phyloP scores from a whole-genome alignment of 1,140 invertebrate genomes.

The Formica exsecta region DNA sequence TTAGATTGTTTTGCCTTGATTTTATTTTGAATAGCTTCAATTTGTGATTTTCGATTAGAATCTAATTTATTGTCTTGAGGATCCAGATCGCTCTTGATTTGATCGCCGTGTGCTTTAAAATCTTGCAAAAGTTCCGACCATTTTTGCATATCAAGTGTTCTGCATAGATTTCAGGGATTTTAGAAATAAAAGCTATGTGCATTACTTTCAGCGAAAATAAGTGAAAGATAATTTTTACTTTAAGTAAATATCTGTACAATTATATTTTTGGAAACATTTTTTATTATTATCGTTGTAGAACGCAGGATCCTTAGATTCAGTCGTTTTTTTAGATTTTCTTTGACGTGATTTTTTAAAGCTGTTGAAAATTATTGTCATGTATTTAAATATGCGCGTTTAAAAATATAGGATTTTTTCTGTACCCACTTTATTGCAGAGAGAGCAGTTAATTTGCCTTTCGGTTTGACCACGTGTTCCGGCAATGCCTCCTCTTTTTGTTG shows the following conservation, averaged over 20 bases:
- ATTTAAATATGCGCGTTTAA: not conserved
- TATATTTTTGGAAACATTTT: not conserved
- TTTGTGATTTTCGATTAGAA: conserved; percentile 6
- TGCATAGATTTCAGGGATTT: conserved; percentile 22
- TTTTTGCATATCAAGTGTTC: conserved; percentile 57
- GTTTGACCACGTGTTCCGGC: not conserved
- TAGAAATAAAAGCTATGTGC: not conserved
- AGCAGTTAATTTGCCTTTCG: not conserved
- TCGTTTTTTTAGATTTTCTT: not conserved
- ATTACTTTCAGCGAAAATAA: not conserved
- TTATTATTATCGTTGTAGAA: not conserved
- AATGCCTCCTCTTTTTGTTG: not conserved
- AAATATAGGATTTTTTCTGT: not conserved
- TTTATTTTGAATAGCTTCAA: not conserved
- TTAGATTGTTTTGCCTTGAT: not conserved
- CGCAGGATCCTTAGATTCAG: not conserved
- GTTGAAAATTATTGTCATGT: not conserved
- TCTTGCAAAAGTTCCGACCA: not conserved
- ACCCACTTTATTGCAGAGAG: not conserved
- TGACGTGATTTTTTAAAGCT: not conserved
- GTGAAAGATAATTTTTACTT: conserved; percentile 35
- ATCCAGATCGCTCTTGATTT: conserved; percentile 30
- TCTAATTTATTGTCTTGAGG: not conserved
- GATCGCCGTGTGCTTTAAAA: not conserved
- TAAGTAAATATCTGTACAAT: not conserved